Evolutionary conservation across 2,888 invertebrate genomes (phyloP), one percentile per base, ranked within the genome.

Genomic region (Parasteatoda lunata): DNA sequence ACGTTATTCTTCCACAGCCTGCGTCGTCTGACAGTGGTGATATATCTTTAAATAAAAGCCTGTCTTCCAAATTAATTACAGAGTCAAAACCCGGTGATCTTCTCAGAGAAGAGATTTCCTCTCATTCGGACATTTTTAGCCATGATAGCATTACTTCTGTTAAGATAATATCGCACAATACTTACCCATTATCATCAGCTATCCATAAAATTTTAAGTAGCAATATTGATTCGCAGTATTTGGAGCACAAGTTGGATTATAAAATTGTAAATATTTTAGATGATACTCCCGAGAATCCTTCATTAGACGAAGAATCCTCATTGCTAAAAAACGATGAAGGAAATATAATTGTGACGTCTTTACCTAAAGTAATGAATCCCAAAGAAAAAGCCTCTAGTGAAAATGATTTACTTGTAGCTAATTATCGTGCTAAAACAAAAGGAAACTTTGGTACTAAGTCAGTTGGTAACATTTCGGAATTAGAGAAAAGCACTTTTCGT

Each of bases 311-410:
- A 15, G 65, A 78, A 45, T 65, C 47, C 2, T 49, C 66, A 13
- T 30, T 72, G n/a, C 47, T 71, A 47, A 15, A 9, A 59, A 65
- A 59, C 66, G 78, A 69, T 54, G 66, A 76, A 47, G 69, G 72
- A 59, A 52, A 82, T 8, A 73, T 30, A 48, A 87, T 78, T 15
- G 70, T 83, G 72, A 59, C 83, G 11, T 75, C 88, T 30, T 49
- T 88, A 51, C 79, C 83, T n/a, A 88, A 88, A 83, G 88, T 88
- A 15, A 88, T 88, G 65, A 89, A 89, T 65, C 79, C 88, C 4
- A 89, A 86, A 69, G 89, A 89, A 72, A 89, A 89, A 73, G 85
- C 89, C n/a, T 89, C 88, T 9, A 89, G 89, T 79, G 89, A 89
- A 66, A 89, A 89, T 85, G 89, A 89, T 75, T 84, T 89, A 48